Evolutionary conservation across 53 echinoderm and acorn worm genomes (phyloP).

Genomic region (Crossaster papposus): DNA sequence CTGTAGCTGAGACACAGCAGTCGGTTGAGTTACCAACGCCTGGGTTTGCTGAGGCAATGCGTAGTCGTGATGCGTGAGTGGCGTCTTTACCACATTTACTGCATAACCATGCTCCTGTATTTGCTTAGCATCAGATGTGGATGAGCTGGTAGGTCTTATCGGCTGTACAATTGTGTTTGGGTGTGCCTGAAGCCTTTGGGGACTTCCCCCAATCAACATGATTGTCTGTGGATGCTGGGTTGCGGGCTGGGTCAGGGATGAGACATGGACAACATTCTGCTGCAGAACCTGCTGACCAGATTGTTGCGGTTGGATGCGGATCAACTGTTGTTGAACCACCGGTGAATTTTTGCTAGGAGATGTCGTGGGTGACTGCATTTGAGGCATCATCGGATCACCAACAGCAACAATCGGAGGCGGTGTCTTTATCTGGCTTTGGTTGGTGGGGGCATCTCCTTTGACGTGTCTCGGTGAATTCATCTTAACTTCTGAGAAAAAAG

Average conservation of each 20-base stretch:
- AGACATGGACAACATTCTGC: constrained; percentile 46
- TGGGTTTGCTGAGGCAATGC: constrained; percentile 33
- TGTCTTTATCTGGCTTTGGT: neutral
- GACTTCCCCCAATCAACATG: constrained; percentile 41
- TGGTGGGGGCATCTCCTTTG: neutral
- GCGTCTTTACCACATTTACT: constrained; percentile 21
- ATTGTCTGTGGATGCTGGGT: constrained; percentile 38
- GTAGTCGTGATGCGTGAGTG: constrained; percentile 45
- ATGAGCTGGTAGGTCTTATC: neutral
- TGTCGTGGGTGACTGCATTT: constrained; percentile 1
- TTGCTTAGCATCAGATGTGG: constrained; percentile 7
- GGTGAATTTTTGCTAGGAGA: constrained; percentile 8
- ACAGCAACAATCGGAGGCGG: constrained; percentile 25
- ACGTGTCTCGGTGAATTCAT: constrained; percentile 12
- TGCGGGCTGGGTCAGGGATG: constrained; percentile 24
- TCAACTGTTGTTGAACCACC: constrained; percentile 32
- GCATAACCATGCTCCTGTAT: constrained; percentile 53
- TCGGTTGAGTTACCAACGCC: constrained; percentile 14
- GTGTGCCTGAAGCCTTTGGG: constrained; percentile 35
- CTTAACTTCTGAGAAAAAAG: neutral
- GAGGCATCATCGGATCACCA: constrained; percentile 15
- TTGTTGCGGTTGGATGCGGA: constrained; percentile 55
- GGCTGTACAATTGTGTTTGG: constrained; percentile 12
- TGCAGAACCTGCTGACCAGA: constrained; percentile 43
- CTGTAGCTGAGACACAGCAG: constrained; percentile 2